phyloP scores from a whole-genome alignment of 2,797 vertebrate species.

The Hozukius guyotensis region DNA sequence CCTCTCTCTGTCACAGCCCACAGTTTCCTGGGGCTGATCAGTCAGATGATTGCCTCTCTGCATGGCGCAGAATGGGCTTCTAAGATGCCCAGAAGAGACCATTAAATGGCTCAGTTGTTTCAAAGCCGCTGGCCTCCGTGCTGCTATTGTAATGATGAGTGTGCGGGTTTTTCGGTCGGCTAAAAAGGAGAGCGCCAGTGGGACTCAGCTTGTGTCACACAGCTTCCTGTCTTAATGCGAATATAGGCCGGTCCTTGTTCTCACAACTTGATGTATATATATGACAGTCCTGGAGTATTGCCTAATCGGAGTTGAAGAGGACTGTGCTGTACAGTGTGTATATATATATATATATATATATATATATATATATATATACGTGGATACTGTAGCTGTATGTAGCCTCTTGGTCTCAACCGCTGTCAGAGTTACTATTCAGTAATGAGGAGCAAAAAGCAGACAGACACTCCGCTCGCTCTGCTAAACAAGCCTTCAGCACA shows the following conservation, averaged over 20 bases:
- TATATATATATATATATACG: too few relatives aligned
- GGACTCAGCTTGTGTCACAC: conserved; percentile 37
- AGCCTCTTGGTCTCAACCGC: conserved; percentile 24
- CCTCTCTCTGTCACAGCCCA: conserved; percentile 43
- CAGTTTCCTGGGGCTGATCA: conserved; percentile 68
- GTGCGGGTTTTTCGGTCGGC: conserved; percentile 27
- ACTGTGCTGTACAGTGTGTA: background rate
- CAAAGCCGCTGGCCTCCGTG: conserved; percentile 46
- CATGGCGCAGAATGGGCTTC: conserved; percentile 47
- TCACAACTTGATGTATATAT: conserved; percentile 21
- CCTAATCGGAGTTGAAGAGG: conserved; percentile 9
- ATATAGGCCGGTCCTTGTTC: conserved; percentile 17
- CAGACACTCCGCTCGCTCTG: conserved; percentile 39
- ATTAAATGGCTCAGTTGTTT: conserved; percentile 73
- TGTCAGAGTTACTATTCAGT: conserved; percentile 48
- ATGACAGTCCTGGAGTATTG: conserved; percentile 12
- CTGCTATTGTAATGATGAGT: conserved; percentile 63
- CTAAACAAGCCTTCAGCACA: conserved; percentile 60
- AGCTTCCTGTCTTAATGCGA: conserved; percentile 26
- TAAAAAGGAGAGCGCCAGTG: conserved; percentile 28
- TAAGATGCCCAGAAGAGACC: conserved; percentile 72
- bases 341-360: background rate
- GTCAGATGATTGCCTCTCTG: conserved; percentile 71
- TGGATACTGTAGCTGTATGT: background rate
- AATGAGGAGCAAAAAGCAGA: conserved; percentile 60